phyloP scores from a whole-genome alignment of 2,888 invertebrate genomes.

The Zygothrica quintamaculata region DNA sequence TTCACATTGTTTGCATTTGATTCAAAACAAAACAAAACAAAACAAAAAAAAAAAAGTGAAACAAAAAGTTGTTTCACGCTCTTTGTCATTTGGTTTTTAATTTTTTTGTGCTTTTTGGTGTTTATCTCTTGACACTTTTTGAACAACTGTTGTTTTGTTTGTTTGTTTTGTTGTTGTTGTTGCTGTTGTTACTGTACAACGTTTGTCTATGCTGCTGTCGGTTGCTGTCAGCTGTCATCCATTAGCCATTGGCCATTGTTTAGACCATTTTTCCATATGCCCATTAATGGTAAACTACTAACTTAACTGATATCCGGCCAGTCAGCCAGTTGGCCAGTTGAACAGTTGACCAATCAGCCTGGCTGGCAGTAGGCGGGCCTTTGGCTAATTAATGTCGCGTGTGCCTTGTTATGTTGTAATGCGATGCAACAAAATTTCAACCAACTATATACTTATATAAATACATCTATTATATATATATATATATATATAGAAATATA shows the following conservation, averaged over 20 bases:
- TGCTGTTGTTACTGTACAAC: slow-evolving; percentile 1
- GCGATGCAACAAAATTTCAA: slow-evolving; percentile 30
- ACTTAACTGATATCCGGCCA: slow-evolving; percentile 37
- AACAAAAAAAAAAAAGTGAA: slow-evolving; percentile 2
- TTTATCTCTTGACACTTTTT: slow-evolving; percentile 45
- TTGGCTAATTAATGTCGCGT: slow-evolving; percentile 53
- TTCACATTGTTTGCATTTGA: slow-evolving; percentile 28
- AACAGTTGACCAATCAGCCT: too few species aligned
- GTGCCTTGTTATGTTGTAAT: slow-evolving; percentile 25
- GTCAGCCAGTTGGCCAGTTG: slow-evolving; percentile 22
- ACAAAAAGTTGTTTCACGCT: slow-evolving; percentile 2
- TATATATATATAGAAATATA: too few species aligned
- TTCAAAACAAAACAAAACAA: slow-evolving; percentile 8
- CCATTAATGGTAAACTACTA: slow-evolving; percentile 45
- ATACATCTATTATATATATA: too few species aligned
- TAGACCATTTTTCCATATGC: slow-evolving; percentile 18
- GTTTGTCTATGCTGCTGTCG: slow-evolving; percentile 11
- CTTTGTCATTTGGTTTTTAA: slow-evolving; percentile 15
- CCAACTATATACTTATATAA: slow-evolving; percentile 16
- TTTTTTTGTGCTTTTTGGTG: slow-evolving; percentile 17
- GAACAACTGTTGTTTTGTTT: slow-evolving; percentile 34
- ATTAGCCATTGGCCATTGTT: slow-evolving; percentile 10
- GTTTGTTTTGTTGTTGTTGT: neutral
- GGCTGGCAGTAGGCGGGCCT: slow-evolving; percentile 17
- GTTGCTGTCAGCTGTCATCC: slow-evolving; percentile 10